Evolutionary conservation across 1,140 invertebrate genomes (phyloP).

Genomic region (Musca domestica): DNA sequence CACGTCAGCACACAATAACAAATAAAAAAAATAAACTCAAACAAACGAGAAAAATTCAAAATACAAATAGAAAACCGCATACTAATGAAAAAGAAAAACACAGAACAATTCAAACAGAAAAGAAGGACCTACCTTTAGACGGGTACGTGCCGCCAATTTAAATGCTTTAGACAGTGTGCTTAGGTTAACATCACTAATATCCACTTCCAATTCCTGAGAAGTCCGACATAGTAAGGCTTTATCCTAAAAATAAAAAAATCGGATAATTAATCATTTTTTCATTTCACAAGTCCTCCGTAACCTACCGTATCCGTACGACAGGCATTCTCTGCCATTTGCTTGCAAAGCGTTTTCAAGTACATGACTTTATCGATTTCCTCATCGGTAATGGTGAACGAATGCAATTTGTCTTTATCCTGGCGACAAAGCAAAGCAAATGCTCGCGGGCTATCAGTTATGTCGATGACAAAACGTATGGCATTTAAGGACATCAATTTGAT

Average conservation of each 20-base stretch:
- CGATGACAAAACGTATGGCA: slow-evolving; percentile 85
- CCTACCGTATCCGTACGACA: slow-evolving; percentile 79
- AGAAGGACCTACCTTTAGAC: slow-evolving; percentile 67
- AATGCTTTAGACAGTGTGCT: slow-evolving; percentile 84
- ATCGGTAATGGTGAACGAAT: slow-evolving; percentile 80
- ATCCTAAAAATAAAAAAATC: slow-evolving; percentile 31
- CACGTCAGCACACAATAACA: neutral
- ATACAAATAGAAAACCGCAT: neutral
- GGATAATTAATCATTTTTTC: neutral
- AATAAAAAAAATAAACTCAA: neutral
- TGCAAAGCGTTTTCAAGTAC: slow-evolving; percentile 78
- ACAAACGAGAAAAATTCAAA: neutral
- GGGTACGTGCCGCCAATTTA: slow-evolving; percentile 78
- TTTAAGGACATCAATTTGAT: slow-evolving; percentile 83
- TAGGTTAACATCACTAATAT: slow-evolving; percentile 77
- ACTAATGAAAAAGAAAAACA: neutral
- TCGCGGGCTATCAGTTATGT: slow-evolving; percentile 79
- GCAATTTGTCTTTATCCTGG: slow-evolving; percentile 81
- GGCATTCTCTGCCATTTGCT: slow-evolving; percentile 84
- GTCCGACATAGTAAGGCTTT: slow-evolving; percentile 61
- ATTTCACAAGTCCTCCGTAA: slow-evolving; percentile 28
- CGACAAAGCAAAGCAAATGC: slow-evolving; percentile 85
- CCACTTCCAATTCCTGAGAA: slow-evolving; percentile 77
- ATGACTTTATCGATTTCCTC: slow-evolving; percentile 76
- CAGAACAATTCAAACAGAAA: neutral